Evolutionary conservation across 1,140 invertebrate genomes (phyloP), one percentile per base, ranked within the genome.

Genomic region (Drosophila quadrilineata): DNA sequence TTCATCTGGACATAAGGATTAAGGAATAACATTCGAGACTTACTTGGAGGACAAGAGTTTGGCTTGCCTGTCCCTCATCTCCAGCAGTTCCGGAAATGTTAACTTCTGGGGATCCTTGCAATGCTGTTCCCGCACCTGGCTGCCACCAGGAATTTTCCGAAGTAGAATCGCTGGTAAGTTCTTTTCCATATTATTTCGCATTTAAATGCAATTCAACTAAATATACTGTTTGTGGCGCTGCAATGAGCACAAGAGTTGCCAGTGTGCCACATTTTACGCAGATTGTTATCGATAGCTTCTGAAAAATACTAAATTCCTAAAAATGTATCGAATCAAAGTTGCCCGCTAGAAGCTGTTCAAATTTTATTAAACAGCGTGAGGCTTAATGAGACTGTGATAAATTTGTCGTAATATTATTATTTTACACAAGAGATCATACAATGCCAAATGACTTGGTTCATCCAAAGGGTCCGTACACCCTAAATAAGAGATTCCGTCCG

Each of bases 41-140:
- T 80, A 92, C 92, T 90, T 92, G 59, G 91, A 91, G 0, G 63
- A 60, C 22, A 92, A 77, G 10, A 92, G 76, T 68, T 91, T 91
- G 12, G 89, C 76, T 76, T 92, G 91, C 16, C 92, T 90, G 6
- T 91, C 88, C 22, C 90, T 87, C 6, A 92, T 79, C 48, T 93
- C 92, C 8, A 90, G 8, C 26, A 93, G 63, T 65, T 92, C 90
- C 38, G 84, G 71, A 31, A 87, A 89, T 5, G 69, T 67, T 17
- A 91, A 90, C n/a, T 88, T 90, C 9, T 64, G 62, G 1, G 92
- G 71, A 73, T 92, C 77, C 45, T 88, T 88, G 28, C 22, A 28
- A 36, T 87, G 46, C 8, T 70, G 21, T 33, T 77, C 77, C 31
- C 76, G 86, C 0, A 59, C 6, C 26, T 75, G 62, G 0, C 58